Percentiles rank a stretch among this genome's conserved stretches.
Conservation (phyloP, 2,113 vertebrate genomes). For the Cranoglanis bouderius region DNA sequence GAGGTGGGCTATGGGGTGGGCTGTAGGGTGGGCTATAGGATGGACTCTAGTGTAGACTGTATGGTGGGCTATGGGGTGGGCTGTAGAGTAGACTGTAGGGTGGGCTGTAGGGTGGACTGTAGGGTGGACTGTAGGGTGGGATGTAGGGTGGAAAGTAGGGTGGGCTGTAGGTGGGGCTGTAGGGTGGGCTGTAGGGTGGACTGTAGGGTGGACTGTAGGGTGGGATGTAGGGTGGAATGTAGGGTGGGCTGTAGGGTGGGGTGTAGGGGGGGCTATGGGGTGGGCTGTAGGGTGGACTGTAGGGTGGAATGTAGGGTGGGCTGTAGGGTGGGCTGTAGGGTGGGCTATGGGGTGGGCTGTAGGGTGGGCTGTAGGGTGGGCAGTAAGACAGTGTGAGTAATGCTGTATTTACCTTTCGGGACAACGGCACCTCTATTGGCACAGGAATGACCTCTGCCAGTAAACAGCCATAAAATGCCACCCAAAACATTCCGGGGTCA, state of each 20-base stretch:
- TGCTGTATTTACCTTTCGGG: conserved; percentile 85
- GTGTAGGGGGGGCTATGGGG: not conserved
- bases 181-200: not conserved
- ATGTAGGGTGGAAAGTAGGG: not conserved
- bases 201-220: not conserved
- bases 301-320: not conserved
- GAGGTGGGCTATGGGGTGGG: not conserved
- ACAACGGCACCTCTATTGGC: conserved; percentile 96
- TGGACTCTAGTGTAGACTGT: not conserved
- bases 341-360: not conserved
- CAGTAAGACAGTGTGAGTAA: too few species aligned
- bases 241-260: not conserved
- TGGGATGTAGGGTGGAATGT: not conserved
- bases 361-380: not conserved
- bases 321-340: not conserved
- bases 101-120: not conserved
- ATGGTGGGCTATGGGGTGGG: not conserved
- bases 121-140: not conserved
- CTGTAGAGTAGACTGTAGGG: not conserved
- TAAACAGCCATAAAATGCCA: conserved; percentile 96
- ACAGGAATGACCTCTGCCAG: conserved; percentile 97
- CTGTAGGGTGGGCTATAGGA: not conserved
- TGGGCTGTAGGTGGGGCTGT: not conserved
- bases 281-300: not conserved
- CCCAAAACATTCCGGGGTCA: conserved; percentile 97